A percentile compares a stretch with the other conserved stretches of the same genome.
These are phyloP conservation scores for Drosophila mimetica DNA, from an alignment of 2,888 invertebrate species.

Conservation along the genomic window DNA sequence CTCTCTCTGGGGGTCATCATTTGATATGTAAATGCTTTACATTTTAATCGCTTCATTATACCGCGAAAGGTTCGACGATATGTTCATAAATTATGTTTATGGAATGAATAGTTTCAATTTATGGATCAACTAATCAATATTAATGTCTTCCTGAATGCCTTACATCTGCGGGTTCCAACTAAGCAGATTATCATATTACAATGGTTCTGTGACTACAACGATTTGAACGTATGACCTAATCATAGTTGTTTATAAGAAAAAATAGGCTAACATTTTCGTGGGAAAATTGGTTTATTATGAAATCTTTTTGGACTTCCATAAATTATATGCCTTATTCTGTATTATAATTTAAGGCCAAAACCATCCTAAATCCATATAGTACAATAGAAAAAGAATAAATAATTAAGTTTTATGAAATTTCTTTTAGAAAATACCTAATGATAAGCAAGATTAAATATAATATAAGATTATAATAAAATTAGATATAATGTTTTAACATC, in stretches of 20 bases:
- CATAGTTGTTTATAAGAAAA: not conserved
- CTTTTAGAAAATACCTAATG: no score
- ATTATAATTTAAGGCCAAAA: no score
- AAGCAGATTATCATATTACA: slow-evolving; percentile 28
- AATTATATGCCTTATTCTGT: no score
- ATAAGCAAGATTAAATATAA: no score
- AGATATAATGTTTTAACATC: no score
- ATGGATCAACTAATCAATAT: slow-evolving; percentile 52
- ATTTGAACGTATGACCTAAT: slow-evolving; percentile 28
- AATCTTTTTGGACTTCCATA: no score
- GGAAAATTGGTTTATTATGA: slow-evolving; percentile 5
- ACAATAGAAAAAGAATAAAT: no score
- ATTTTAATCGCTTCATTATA: slow-evolving; percentile 53
- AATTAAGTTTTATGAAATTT: no score
- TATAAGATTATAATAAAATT: no score
- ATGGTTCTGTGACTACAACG: slow-evolving; percentile 8
- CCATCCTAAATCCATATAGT: no score
- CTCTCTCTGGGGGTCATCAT: slow-evolving; percentile 21
- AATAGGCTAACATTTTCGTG: slow-evolving; percentile 6
- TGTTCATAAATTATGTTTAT: slow-evolving; percentile 42
- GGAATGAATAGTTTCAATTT: slow-evolving; percentile 39
- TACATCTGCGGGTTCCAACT: slow-evolving; percentile 1
- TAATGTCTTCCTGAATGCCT: slow-evolving; percentile 49
- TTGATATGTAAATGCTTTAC: slow-evolving; percentile 42
- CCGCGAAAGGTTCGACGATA: slow-evolving; percentile 16